phyloP scores from a whole-genome alignment of 2,888 invertebrate species.

The Lycocerus yunnanus region DNA sequence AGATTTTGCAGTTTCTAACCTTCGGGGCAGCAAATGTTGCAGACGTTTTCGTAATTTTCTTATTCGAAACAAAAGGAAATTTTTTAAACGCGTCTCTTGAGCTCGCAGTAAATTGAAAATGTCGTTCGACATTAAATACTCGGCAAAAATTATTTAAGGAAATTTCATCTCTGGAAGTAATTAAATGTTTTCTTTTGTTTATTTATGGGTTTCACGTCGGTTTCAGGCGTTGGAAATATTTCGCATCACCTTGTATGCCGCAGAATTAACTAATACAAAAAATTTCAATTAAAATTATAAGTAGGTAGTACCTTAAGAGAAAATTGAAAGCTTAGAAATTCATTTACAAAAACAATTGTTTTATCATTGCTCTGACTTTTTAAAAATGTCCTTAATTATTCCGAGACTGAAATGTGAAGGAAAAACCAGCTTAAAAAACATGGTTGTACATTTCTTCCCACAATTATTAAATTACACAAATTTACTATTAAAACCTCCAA shows the following conservation, averaged over 20 bases:
- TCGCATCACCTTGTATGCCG: neutral
- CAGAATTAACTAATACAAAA: neutral
- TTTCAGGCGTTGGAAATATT: neutral
- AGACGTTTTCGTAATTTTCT: neutral
- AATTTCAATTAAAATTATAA: neutral
- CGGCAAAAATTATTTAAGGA: neutral
- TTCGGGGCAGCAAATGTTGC: neutral
- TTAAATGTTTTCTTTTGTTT: slow-evolving; percentile 23
- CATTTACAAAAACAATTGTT: slow-evolving; percentile 5
- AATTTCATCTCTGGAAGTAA: slow-evolving; percentile 25
- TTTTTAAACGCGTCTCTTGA: neutral
- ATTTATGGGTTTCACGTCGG: neutral
- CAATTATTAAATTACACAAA: neutral
- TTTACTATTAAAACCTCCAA: neutral
- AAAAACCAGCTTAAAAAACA: neutral
- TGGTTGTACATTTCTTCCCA: neutral
- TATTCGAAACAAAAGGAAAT: neutral
- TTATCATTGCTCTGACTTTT: neutral
- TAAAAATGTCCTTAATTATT: neutral
- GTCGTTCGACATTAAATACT: neutral
- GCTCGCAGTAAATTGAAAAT: neutral
- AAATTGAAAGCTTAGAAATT: neutral
- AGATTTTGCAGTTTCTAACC: neutral
- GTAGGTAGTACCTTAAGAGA: neutral
- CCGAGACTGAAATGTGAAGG: neutral